Base-by-base conservation (phyloP, 2,113 vertebrate genomes). In the Centropus unirufus region DNA sequence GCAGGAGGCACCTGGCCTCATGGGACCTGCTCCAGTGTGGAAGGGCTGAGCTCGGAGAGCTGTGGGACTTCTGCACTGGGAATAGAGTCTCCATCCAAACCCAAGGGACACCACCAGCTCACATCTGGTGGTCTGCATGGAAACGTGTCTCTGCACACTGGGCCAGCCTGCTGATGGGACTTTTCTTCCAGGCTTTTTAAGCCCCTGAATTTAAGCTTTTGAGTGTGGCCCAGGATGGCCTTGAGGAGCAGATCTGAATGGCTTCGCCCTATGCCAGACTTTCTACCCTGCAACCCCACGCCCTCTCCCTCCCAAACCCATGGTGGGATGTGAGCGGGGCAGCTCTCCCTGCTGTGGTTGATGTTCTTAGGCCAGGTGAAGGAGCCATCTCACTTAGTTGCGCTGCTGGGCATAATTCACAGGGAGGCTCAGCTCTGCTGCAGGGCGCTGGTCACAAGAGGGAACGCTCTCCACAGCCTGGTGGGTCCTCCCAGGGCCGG, bases 321-420 rank as follows among this genome's bases (percentile, higher is more conserved):
- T 0, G 0, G 14, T 24, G 72, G 49, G 63, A 27, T 0, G 1
- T 24, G 54, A 73, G 42, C 27, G 40, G 73, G 40, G 7, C 49
- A 30, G 19, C 68, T 77, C 51, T 63, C 42, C 29, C 39, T 74
- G 64, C 69, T 49, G 1, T 7, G 15, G 12, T 24, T 30, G 51
- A 13, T 44, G 57, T 55, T 15, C 64, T 51, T 59, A 26, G 72
- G 75, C 29, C 57, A 72, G 23, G 26, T 3, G 57, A 59, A n/a
- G 52, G 16, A 18, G 78, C 61, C 17, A 4, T 49, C 39, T 36
- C 47, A 9, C 14, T 87, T 12, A 34, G 20, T 13, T 72, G 19
- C 26, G 21, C 29, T 34, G 3, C 46, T 0, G 1, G 40, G 58
- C 40, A 6, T 30, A 39, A 70, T 52, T 32, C 14, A 68, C 72